phyloP scores from a whole-genome alignment of 2,888 invertebrate genomes.

The Zeuzera pyrina region DNA sequence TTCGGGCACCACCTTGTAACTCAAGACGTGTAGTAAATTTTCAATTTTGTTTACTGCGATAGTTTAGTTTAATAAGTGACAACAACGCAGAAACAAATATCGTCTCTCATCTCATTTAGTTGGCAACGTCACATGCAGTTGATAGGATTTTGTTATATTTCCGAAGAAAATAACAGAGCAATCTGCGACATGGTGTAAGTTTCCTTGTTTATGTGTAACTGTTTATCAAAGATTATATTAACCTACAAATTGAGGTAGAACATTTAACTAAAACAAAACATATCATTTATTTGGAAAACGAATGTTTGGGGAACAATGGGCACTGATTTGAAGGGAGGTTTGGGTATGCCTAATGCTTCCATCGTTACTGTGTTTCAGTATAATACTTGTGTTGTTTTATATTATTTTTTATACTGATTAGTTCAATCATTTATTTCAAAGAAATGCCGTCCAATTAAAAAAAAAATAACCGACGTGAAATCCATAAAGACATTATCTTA shows the following conservation, averaged over 20 bases:
- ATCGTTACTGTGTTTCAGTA: conserved; percentile 13
- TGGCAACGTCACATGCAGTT: no score
- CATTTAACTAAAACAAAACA: conserved; percentile 8
- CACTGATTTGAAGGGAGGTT: conserved; percentile 12
- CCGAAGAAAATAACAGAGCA: conserved; percentile 4
- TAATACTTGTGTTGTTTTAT: conserved; percentile 6
- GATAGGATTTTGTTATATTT: conserved; percentile 8
- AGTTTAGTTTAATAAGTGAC: no score
- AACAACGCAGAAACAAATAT: no score
- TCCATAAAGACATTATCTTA: conserved; percentile 14
- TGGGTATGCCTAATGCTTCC: no score
- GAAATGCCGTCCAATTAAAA: conserved; percentile 11
- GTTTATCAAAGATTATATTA: conserved; percentile 8
- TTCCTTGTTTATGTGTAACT: conserved; percentile 4
- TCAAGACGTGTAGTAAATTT: no score
- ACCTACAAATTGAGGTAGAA: conserved; percentile 7
- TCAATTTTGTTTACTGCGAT: no score
- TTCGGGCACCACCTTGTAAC: no score
- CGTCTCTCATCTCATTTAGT: no score
- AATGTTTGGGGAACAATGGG: conserved; percentile 9
- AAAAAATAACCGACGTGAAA: conserved; percentile 7
- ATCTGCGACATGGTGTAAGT: conserved; percentile 5
- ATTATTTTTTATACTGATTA: conserved; percentile 7
- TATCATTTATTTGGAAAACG: conserved; percentile 10
- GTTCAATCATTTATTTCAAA: conserved; percentile 3